Percentiles rank a stretch among this genome's conserved stretches.
These are phyloP conservation scores for Drosophila cognata DNA, from an alignment of 2,888 invertebrate species.

Conservation along the genomic window DNA sequence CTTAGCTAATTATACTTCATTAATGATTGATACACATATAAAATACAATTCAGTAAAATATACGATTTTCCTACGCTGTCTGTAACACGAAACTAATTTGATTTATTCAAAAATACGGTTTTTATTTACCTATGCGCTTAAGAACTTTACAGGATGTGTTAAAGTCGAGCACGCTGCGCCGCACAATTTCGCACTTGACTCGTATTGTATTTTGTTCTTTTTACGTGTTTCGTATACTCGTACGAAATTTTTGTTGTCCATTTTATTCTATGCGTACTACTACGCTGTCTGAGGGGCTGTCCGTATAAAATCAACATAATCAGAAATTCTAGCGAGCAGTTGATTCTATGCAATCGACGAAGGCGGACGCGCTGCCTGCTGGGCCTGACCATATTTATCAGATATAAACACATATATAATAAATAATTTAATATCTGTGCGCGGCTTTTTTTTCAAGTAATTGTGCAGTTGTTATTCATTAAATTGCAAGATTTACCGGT, in stretches of 20 bases:
- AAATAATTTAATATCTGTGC: slow-evolving; percentile 3
- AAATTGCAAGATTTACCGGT: slow-evolving; percentile 72
- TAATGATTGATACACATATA: neutral
- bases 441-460: slow-evolving; percentile 43
- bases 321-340: slow-evolving; percentile 79
- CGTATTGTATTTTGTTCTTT: slow-evolving; percentile 71
- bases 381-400: slow-evolving; percentile 16
- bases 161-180: neutral
- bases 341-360: slow-evolving; percentile 74
- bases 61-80: neutral
- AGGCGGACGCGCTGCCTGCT: slow-evolving; percentile 59
- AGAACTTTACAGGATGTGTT: slow-evolving; percentile 7
- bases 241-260: slow-evolving; percentile 52
- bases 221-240: slow-evolving; percentile 64
- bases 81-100: neutral
- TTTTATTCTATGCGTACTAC: slow-evolving; percentile 73
- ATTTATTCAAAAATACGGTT: neutral
- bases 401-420: neutral
- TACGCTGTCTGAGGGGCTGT: slow-evolving; percentile 40
- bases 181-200: slow-evolving; percentile 45
- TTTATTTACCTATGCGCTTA: neutral
- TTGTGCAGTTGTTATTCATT: slow-evolving; percentile 62
- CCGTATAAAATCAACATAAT: slow-evolving; percentile 83
- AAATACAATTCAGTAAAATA: neutral
- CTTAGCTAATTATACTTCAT: neutral